Evolutionary conservation across 2,888 invertebrate genomes (phyloP).

Genomic region (Scaeva pyrastri): DNA sequence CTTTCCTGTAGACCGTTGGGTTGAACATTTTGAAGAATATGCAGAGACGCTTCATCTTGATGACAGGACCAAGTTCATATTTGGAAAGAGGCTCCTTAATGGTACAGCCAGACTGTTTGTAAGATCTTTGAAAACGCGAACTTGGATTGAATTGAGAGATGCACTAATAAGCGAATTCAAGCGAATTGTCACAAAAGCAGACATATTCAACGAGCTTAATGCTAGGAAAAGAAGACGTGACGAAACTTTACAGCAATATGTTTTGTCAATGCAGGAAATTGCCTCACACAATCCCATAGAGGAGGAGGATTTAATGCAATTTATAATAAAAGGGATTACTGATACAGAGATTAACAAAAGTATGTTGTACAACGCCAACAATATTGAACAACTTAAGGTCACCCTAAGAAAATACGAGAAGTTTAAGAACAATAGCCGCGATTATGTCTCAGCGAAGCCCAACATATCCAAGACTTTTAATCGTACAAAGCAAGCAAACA

Average conservation of each 20-base stretch:
- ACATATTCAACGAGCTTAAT: conserved; percentile 43
- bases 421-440: conserved; percentile 22
- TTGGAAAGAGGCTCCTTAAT: neutral
- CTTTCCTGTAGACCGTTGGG: neutral
- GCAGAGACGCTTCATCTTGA: neutral
- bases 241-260: conserved; percentile 35
- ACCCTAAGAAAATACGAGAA: conserved; percentile 37
- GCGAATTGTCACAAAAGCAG: conserved; percentile 39
- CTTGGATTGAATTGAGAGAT: conserved; percentile 51
- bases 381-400: conserved; percentile 41
- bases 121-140: conserved; percentile 42
- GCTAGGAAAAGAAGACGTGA: conserved; percentile 54
- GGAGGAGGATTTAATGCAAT: conserved; percentile 45
- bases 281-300: too few species aligned
- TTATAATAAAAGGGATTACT: conserved; percentile 44
- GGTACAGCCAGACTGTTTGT: conserved; percentile 59
- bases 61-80: too few species aligned
- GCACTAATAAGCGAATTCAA: conserved; percentile 50
- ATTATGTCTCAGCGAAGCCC: neutral
- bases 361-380: conserved; percentile 37
- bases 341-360: conserved; percentile 43
- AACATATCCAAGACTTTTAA: conserved; percentile 14
- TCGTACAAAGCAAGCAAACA: conserved; percentile 35
- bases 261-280: conserved; percentile 19
- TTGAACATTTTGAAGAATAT: neutral